Evolutionary conservation across 1,140 invertebrate genomes (phyloP).

Genomic region (Lerema accius): DNA sequence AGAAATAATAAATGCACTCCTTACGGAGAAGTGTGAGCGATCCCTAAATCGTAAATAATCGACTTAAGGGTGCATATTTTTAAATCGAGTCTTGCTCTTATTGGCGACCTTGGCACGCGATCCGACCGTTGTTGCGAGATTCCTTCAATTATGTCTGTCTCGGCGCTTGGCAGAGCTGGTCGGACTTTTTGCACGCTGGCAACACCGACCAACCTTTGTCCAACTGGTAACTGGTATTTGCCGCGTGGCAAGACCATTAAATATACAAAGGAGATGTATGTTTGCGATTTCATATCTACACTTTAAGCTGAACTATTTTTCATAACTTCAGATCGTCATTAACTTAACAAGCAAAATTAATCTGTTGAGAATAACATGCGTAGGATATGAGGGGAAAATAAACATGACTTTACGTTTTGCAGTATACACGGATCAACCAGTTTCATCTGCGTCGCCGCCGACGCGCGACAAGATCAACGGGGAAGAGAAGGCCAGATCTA

Average conservation of each 20-base stretch:
- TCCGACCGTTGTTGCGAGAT: constrained; percentile 45
- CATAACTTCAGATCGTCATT: constrained; percentile 9
- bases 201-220: constrained; percentile 37
- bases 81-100: constrained; percentile 46
- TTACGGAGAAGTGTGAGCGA: constrained; percentile 24
- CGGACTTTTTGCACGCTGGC: constrained; percentile 14
- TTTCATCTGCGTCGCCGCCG: constrained; percentile 88
- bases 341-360: constrained; percentile 12
- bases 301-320: constrained; percentile 26
- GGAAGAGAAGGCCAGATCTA: constrained; percentile 86
- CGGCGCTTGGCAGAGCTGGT: constrained; percentile 7
- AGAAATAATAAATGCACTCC: not conserved
- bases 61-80: constrained; percentile 53
- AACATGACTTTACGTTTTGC: constrained; percentile 46
- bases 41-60: constrained; percentile 53
- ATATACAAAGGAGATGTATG: constrained; percentile 26
- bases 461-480: constrained; percentile 88
- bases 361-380: not conserved
- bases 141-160: constrained; percentile 49
- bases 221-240: constrained; percentile 33
- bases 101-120: constrained; percentile 59
- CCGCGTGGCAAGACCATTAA: constrained; percentile 23
- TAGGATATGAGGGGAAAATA: not conserved
- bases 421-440: constrained; percentile 85
- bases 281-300: constrained; percentile 24